Percentiles rank a stretch among this genome's conserved stretches.
Evolutionary conservation across 2,797 vertebrate species (phyloP).

Genomic region (Otus scops): DNA sequence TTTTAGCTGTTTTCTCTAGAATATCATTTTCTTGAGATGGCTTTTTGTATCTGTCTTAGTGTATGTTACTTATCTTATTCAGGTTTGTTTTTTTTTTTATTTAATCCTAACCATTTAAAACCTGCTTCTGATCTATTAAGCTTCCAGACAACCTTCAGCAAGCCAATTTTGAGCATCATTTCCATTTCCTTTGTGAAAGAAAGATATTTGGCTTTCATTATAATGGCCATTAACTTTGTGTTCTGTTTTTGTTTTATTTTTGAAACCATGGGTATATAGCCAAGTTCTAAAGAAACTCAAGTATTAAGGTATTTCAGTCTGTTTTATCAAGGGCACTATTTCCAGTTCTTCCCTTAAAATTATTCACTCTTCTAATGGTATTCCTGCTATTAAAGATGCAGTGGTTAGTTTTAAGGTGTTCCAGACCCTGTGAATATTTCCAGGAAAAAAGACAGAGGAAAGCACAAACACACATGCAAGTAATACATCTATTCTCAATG

Average conservation of each 20-base stretch:
- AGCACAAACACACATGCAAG: not conserved
- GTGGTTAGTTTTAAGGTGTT: not conserved
- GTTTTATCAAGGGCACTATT: not conserved
- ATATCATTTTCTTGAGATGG: not conserved
- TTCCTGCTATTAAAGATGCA: not conserved
- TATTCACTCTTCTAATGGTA: not conserved
- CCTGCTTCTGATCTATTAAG: not conserved
- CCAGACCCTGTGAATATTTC: not conserved
- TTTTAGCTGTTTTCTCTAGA: not conserved
- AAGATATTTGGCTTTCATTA: not conserved
- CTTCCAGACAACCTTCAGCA: not conserved
- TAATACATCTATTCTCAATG: not conserved
- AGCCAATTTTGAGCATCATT: not conserved
- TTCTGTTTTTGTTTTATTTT: not conserved
- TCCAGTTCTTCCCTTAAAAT: not conserved
- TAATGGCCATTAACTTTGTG: not conserved
- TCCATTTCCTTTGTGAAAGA: not conserved
- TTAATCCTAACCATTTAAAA: not conserved
- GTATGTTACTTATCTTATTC: not conserved
- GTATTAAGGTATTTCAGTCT: not conserved
- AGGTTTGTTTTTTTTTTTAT: not conserved
- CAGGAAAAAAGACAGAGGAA: not conserved
- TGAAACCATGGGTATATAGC: not conserved
- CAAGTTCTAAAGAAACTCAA: not conserved
- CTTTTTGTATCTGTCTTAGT: not conserved